phyloP scores from a whole-genome alignment of 2,888 invertebrate species.

The Melanostoma scalare region DNA sequence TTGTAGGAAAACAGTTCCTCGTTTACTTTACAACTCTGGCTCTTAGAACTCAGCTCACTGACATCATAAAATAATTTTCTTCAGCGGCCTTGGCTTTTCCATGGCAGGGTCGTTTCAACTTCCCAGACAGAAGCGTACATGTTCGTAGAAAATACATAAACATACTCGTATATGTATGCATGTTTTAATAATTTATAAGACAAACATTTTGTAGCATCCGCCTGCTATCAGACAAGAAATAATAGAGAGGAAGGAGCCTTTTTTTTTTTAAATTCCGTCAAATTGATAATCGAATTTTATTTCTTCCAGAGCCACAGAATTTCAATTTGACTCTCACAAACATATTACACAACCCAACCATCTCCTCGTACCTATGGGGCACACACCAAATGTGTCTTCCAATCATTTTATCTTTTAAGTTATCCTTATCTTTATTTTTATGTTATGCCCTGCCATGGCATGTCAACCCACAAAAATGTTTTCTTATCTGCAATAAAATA shows the following conservation, averaged over 20 bases:
- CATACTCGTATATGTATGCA: too few species aligned
- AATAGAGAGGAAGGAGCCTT: not conserved
- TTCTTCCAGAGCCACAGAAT: constrained; percentile 12
- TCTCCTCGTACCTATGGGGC: not conserved
- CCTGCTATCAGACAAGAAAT: too few species aligned
- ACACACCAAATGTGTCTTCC: constrained; percentile 8
- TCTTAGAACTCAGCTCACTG: too few species aligned
- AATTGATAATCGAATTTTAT: constrained; percentile 45
- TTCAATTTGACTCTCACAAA: constrained; percentile 12
- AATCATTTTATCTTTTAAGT: constrained; percentile 19
- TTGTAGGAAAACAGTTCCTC: too few species aligned
- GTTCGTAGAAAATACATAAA: too few species aligned
- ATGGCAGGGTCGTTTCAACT: too few species aligned
- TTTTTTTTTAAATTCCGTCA: not conserved
- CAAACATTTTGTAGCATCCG: too few species aligned
- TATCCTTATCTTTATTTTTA: constrained; percentile 28
- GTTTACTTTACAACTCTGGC: too few species aligned
- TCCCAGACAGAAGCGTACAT: too few species aligned
- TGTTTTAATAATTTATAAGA: too few species aligned
- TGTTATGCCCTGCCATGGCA: constrained; percentile 14
- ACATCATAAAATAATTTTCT: too few species aligned
- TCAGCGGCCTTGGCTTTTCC: too few species aligned
- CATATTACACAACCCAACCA: not conserved
- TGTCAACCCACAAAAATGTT: constrained; percentile 11
- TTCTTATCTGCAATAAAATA: constrained; percentile 35